Percentiles rank a stretch among this genome's conserved stretches.
Evolutionary conservation across 2,888 invertebrate genomes (phyloP).

Genomic region (Drosophila parthenogenetica): DNA sequence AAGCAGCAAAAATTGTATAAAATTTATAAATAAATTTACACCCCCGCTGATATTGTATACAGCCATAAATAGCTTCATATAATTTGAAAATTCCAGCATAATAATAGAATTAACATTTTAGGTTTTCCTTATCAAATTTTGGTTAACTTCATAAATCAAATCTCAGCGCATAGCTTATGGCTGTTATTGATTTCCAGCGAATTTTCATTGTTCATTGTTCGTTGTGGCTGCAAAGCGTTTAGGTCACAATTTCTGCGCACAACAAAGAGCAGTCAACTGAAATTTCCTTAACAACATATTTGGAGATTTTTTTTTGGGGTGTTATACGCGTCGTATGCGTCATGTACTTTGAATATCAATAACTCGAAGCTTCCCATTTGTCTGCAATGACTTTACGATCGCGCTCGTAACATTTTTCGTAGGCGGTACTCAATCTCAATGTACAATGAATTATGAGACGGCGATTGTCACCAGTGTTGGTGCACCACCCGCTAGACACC

Average conservation of each 20-base stretch:
- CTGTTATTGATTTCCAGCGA: conserved; percentile 27
- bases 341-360: conserved; percentile 57
- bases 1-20: no score
- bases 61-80: background rate
- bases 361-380: conserved; percentile 42
- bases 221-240: conserved; percentile 6
- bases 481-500: conserved; percentile 8
- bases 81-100: background rate
- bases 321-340: conserved; percentile 39
- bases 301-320: background rate
- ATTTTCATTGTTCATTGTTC: conserved; percentile 4
- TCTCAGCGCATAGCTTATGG: conserved; percentile 1
- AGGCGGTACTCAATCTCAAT: conserved; percentile 51
- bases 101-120: conserved; percentile 12
- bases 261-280: no score
- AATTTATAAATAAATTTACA: background rate
- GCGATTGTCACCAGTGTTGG: conserved; percentile 26
- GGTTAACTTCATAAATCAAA: conserved; percentile 19
- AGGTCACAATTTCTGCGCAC: conserved; percentile 2
- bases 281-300: background rate
- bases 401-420: conserved; percentile 19
- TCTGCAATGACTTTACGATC: conserved; percentile 44
- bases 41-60: background rate
- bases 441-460: conserved; percentile 52
- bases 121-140: background rate